Base-by-base conservation (phyloP, 2,797 vertebrate genomes). In the Cirrhinus molitorella region DNA sequence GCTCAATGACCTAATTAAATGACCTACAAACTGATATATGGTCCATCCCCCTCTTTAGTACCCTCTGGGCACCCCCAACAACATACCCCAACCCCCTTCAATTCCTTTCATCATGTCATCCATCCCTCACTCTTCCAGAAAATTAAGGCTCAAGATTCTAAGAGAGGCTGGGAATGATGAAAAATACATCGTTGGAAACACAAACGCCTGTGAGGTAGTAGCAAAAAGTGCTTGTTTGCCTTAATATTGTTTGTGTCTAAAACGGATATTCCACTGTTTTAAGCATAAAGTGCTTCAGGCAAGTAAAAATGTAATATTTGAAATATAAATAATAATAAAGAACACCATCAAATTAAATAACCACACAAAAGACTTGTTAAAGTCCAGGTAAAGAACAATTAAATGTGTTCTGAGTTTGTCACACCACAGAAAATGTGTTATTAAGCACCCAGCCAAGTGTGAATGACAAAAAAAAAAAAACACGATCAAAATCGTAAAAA, bases 1-100 rank as follows among this genome's bases (percentile, higher is more conserved):
- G 92, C 93, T 91, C 91, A 81, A 88, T 79, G 88, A 93, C 94
- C 93, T 90, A 92, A 95, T 95, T 96, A 95, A 86, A 77, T 91
- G 91, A 93, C 94, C 95, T 89, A 94, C 90, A 95, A 95, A 94
- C 90, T 84, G 13, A 73, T 45, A 78, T 25, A 40, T 19, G 53
- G 40, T 40, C 55, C 37, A 63, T 1, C 91, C 88, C 77, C 83
- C 2, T 14, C 80, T 21, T 21, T 47, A 49, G 57, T 43, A 19
- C 75, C 75, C 73, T 80, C 59, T 67, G 67, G 53, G 63, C 40
- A 59, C 51, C 53, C 23, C 13, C 17, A 71, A 70, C 45, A 78
- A 45, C 55, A 51, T 28, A 63, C 23, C 17, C 21, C 34, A 76
- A 14, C n/a, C 43, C 61, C 43, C 61, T 6, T 43, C 59, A 4